Base-by-base conservation (phyloP, 1,140 invertebrate genomes). In the Cheumatopsyche charites region DNA sequence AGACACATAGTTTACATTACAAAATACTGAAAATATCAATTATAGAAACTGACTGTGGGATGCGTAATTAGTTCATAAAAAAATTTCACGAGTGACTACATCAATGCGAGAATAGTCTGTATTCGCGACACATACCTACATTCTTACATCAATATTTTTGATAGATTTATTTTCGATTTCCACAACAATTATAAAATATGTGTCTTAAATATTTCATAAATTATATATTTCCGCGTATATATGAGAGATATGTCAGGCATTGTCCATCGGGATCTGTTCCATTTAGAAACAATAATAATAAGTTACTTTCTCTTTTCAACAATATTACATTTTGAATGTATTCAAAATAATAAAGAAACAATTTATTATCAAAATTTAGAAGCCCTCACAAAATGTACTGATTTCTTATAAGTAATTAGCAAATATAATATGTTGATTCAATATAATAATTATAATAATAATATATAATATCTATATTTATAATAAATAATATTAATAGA, bases 211-310 rank as follows among this genome's bases (percentile, higher is more conserved):
- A 58, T 58, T 26, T 17, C 12, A 13, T 21, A 25, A 21, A 19
- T 58, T 19, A 58, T 25, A 25, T 58, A 25, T 58, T 17, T 63
- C 23, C 6, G 42, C 13, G 23, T 43, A 63, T 25, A 62, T 36
- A 63, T 63, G 62, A 63, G 36, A 63, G 66, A 70, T 72, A 71
- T 75, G 73, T 75, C 65, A 62, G 61, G 67, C 73, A 66, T 65
- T 58, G 73, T 43, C 73, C 45, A 36, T 61, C 63, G 70, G 70
- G 73, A 45, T 69, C 73, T 72, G 70, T 70, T 75, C 70, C 73
- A 75, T 75, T 75, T 63, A 68, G 73, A 73, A 74, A 63, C 55
- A 58, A 58, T 25, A 11, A 25, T 58, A 21, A 58, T 25, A 58
- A 47, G 29, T 36, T 36, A 4, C 9, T 36, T 36, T 36, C 9